Percentiles rank a stretch among this genome's conserved stretches.
phyloP scores from a whole-genome alignment of 2,113 vertebrate species.

The Helogale parvula region DNA sequence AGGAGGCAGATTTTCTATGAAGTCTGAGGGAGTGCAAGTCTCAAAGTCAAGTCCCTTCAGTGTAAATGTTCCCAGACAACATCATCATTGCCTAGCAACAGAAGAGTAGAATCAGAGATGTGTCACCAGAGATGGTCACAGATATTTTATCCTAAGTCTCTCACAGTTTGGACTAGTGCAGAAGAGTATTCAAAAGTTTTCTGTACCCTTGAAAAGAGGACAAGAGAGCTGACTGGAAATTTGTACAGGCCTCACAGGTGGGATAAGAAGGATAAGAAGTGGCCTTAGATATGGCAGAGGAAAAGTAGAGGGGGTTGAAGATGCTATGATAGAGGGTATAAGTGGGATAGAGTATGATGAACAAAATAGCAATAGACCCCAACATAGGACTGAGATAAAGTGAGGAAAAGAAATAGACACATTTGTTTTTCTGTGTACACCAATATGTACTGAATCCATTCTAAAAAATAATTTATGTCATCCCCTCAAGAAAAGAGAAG shows the following conservation, averaged over 20 bases:
- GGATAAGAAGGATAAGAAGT: background rate
- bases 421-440: accelerated
- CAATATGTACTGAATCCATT: background rate
- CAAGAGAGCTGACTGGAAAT: background rate
- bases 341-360: background rate
- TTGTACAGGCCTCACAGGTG: background rate
- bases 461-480: background rate
- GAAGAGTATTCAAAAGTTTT: background rate
- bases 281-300: background rate
- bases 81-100: background rate
- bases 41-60: background rate
- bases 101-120: background rate
- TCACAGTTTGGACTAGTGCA: background rate
- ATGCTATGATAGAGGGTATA: accelerated
- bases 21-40: no score
- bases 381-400: background rate
- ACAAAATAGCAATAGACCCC: background rate
- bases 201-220: background rate
- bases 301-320: background rate
- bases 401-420: background rate
- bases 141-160: background rate
- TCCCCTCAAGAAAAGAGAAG: background rate
- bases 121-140: background rate
- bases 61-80: background rate
- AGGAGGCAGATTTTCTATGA: background rate